These are phyloP conservation scores for Colinus virginianus DNA, from an alignment of 2,113 vertebrate species.

Conservation along the genomic window DNA sequence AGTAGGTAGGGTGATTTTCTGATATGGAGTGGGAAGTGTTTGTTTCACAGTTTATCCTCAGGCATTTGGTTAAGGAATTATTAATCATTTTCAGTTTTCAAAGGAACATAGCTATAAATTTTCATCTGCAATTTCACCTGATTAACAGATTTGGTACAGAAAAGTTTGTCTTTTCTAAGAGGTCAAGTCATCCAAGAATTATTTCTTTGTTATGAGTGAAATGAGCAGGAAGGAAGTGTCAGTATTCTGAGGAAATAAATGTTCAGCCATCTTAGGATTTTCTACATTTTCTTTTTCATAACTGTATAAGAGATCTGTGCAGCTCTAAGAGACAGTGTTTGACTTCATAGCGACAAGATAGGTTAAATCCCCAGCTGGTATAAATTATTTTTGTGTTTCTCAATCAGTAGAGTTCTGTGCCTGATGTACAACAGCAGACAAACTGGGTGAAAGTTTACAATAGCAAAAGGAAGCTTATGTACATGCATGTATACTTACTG, in stretches of 20 bases:
- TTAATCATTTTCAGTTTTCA: neutral
- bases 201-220: constrained; percentile 16
- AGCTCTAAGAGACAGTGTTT: neutral
- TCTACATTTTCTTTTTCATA: constrained; percentile 2
- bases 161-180: neutral
- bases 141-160: neutral
- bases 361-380: neutral
- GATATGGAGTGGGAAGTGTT: neutral
- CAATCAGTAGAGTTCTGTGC: neutral
- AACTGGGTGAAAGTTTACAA: neutral
- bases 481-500: neutral
- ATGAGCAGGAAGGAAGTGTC: neutral
- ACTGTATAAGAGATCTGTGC: neutral
- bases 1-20: neutral
- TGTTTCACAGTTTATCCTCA: constrained; percentile 22
- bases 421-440: neutral
- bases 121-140: neutral
- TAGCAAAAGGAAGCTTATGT: neutral
- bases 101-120: neutral
- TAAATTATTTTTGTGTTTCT: constrained; percentile 9
- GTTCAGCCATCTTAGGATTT: neutral
- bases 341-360: constrained; percentile 1
- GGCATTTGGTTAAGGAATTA: neutral
- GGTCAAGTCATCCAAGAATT: neutral
- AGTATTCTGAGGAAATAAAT: neutral